Conservation (phyloP, 2,888 invertebrate genomes). For the Lepetodrilus schrolli region DNA sequence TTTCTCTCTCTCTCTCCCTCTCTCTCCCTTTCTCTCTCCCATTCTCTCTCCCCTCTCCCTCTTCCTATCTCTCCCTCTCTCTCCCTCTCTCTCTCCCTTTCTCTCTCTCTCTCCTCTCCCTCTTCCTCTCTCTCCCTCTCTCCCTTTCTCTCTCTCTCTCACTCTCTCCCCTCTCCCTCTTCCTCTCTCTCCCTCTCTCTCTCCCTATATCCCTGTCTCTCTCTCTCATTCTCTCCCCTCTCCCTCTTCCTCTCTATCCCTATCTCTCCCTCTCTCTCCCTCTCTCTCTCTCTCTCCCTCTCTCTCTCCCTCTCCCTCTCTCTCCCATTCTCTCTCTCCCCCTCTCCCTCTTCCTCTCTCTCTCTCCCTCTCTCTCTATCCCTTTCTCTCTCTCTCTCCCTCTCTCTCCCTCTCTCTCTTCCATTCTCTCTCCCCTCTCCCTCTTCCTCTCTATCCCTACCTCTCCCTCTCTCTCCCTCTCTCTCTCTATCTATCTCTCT, state of each 20-base stretch:
- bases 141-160: not conserved
- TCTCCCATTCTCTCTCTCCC: not conserved
- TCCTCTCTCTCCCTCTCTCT: not conserved
- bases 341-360: constrained; percentile 3
- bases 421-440: too few relatives aligned
- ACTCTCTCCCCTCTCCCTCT: too few relatives aligned
- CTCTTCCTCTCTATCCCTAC: too few relatives aligned
- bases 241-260: too few relatives aligned
- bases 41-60: not conserved
- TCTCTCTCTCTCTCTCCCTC: not conserved
- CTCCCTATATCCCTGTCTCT: not conserved
- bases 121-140: not conserved
- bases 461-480: too few relatives aligned
- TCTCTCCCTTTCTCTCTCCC: not conserved
- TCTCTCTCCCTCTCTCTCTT: too few relatives aligned
- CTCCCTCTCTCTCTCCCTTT: not conserved
- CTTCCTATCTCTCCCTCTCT: too few relatives aligned
- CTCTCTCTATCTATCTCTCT: too few relatives aligned
- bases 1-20: not conserved
- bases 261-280: too few relatives aligned
- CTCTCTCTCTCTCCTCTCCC: not conserved
- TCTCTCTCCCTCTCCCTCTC: not conserved
- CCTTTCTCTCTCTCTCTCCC: too few relatives aligned
- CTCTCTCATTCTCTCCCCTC: too few relatives aligned
- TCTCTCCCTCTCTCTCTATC: constrained; percentile 6